Base-by-base conservation (phyloP, 2,113 vertebrate species). In the Pelusios castaneus region DNA sequence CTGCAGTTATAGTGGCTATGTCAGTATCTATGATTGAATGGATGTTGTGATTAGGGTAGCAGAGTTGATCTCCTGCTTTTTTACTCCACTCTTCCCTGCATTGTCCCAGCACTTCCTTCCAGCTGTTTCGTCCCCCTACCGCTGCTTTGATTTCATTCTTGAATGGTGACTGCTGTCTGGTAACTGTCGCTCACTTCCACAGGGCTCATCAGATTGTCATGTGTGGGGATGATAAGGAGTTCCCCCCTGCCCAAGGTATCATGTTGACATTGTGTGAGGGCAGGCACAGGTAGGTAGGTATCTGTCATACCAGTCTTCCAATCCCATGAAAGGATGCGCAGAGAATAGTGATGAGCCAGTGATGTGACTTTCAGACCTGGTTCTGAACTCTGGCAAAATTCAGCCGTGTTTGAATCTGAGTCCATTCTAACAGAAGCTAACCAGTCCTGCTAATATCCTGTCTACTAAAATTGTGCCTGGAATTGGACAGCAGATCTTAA, bases 221-320 rank as follows among this genome's bases (percentile, higher is more conserved):
- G 34, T n/a, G 19, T 70, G 17, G 8, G 8, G n/a, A 10, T 70
- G 38, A 17, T n/a, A 70, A 41, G 67, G 10, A 38, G 38, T 70
- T 38, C 41, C 29, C 29, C 58, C 21, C n/a, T 70, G 17, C 17
- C 8, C 38, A 70, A 5, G 67, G 5, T 70, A 45, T 76, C 51
- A 0, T 0, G 19, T 21, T 21, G 16, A 55, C 24, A 0, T 0
- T 51, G 54, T 84, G 75, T 41, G 78, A 93, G 52, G 78, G 75
- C 58, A 93, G 67, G 58, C 29, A 34, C 27, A 22, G 34, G 67
- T n/a, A 41, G 34, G 38, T 56, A 52, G 67, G 34, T 38, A 21
- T 10, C 29, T 2, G 41, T 77, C 73, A 52, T 49, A 56, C 56
- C 6, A 38, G 13, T 47, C 21, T 75, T 54, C 45, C 55, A 4